A percentile compares a stretch with the other conserved stretches of the same genome.
These are phyloP conservation scores for Panthera leo DNA, from an alignment of 2,113 vertebrate species.

Conservation along the genomic window DNA sequence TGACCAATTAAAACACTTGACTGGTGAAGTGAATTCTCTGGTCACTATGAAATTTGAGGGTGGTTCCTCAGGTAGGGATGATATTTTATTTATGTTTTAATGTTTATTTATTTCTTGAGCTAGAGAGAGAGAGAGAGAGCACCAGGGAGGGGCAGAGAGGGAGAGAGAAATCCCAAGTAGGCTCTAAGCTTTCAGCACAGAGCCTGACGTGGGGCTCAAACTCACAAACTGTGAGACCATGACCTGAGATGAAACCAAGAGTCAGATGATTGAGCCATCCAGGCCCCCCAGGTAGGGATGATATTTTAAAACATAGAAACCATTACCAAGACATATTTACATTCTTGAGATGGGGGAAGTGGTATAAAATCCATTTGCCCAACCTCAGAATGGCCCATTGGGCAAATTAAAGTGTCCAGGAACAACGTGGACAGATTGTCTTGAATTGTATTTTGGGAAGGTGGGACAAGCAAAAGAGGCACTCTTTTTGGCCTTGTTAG, in stretches of 20 bases:
- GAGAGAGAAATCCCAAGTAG: no score
- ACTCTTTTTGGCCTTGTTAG: neutral
- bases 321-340: neutral
- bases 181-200: no score
- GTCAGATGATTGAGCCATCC: no score
- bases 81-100: neutral
- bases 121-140: no score
- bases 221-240: no score
- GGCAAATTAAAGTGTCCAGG: neutral
- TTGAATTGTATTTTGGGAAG: neutral
- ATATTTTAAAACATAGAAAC: neutral
- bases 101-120: no score
- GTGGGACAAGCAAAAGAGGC: neutral
- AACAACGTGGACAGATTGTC: neutral
- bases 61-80: neutral
- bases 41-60: neutral
- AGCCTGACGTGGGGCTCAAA: no score
- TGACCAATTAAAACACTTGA: neutral
- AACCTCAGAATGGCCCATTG: neutral
- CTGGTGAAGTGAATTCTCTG: neutral
- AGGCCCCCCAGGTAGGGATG: neutral
- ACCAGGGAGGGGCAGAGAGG: no score
- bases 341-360: neutral
- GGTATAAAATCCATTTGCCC: neutral
- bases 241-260: no score